Evolutionary conservation across 2,888 invertebrate species (phyloP).

Genomic region (Lochmaea crataegi): DNA sequence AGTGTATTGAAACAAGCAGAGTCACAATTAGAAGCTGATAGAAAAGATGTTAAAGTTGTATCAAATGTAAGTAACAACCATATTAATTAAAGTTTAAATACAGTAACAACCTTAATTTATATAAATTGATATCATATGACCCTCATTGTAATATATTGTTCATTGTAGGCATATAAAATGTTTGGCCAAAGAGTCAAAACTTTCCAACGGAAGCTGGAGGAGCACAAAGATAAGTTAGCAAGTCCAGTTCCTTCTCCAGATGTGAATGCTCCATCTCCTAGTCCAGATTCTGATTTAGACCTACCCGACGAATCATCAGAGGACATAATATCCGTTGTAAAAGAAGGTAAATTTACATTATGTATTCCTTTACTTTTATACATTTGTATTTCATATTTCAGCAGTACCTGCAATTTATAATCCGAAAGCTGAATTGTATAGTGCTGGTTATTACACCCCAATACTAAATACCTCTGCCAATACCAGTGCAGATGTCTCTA

Average conservation of each 20-base stretch:
- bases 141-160: neutral
- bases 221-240: conserved; percentile 78
- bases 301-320: conserved; percentile 68
- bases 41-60: conserved; percentile 95
- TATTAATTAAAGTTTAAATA: neutral
- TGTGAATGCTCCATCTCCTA: conserved; percentile 79
- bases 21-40: conserved; percentile 89
- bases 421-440: conserved; percentile 49
- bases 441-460: conserved; percentile 67
- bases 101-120: neutral
- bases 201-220: conserved; percentile 87
- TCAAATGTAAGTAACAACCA: conserved; percentile 80
- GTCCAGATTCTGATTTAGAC: conserved; percentile 85
- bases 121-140: too few species aligned
- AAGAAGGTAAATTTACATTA: conserved; percentile 32
- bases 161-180: conserved; percentile 87
- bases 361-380: neutral
- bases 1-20: conserved; percentile 84
- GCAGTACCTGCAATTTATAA: conserved; percentile 38
- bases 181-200: conserved; percentile 90
- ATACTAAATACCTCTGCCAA: conserved; percentile 49
- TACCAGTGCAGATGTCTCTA: conserved; percentile 23
- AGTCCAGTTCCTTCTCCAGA: conserved; percentile 79
- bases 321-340: conserved; percentile 17
- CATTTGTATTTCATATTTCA: conserved; percentile 25